Percentiles rank a stretch among this genome's conserved stretches.
Evolutionary conservation across 1,140 invertebrate species (phyloP).

Genomic region (Dreissena polymorpha): DNA sequence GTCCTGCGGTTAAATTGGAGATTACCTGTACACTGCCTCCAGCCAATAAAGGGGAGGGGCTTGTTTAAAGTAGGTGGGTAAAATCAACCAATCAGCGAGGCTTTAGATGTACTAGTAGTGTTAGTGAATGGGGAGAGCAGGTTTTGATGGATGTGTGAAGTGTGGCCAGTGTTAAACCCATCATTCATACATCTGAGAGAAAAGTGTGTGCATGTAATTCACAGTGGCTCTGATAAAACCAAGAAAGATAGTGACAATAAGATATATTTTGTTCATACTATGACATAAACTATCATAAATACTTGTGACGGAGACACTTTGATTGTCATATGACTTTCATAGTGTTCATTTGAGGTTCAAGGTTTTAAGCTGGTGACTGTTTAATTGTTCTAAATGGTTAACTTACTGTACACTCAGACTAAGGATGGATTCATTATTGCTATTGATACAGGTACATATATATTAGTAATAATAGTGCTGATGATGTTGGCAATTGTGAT

Average conservation of each 20-base stretch:
- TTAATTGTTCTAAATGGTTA: slow-evolving; percentile 51
- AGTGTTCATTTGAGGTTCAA: slow-evolving; percentile 1
- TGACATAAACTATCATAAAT: no score
- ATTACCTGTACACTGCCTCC: slow-evolving; percentile 21
- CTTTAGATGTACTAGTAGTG: slow-evolving; percentile 1
- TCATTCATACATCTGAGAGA: slow-evolving; percentile 38
- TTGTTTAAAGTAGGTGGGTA: slow-evolving; percentile 35
- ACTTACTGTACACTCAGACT: slow-evolving; percentile 48
- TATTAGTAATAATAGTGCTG: not conserved
- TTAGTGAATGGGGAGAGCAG: slow-evolving; percentile 20
- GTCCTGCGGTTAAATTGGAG: not conserved
- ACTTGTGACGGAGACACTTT: not conserved
- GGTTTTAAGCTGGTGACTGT: slow-evolving; percentile 14
- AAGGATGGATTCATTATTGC: slow-evolving; percentile 56
- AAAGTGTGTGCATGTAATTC: slow-evolving; percentile 20
- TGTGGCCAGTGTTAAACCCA: slow-evolving; percentile 30
- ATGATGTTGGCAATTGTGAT: not conserved
- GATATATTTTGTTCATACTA: no score
- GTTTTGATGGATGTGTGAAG: slow-evolving; percentile 52
- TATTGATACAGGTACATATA: slow-evolving; percentile 51
- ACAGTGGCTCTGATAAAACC: not conserved
- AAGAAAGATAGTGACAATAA: no score
- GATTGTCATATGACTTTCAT: not conserved
- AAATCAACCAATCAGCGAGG: slow-evolving; percentile 33
- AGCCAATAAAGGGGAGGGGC: slow-evolving; percentile 36